Evolutionary conservation across 2,113 vertebrate species (phyloP), one percentile per base, ranked within the genome.

Genomic region (Stegostoma tigrinum): DNA sequence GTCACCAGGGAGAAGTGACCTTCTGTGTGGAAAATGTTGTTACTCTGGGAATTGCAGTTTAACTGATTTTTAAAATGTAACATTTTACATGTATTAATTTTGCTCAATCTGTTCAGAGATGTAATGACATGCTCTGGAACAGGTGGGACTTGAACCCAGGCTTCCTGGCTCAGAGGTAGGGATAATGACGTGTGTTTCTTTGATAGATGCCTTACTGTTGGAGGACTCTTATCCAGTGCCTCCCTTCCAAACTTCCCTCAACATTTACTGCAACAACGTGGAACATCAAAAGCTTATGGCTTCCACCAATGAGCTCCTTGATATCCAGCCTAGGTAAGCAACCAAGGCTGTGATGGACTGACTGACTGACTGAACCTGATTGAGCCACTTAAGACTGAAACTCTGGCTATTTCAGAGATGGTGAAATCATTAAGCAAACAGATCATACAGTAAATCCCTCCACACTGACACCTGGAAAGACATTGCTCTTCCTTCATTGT

Each of bases 161-260:
- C 55, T 61, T 61, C 55, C 55, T 12, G 55, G 55, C 12, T 61
- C 55, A 61, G 55, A 61, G 55, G 55, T 61, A 12, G 55, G 55
- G 7, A 61, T 61, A 61, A 61, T 61, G 55, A 61, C 55, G 7
- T 61, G 55, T 61, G 61, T 95, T 95, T 72, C 2, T 45, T 52
- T 75, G 45, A 95, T 14, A 98, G 98, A 97, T 97, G 97, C 97
- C 96, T 97, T 97, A 27, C 93, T 61, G 67, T 97, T 97, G 96
- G 97, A 98, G 68, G 94, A 80, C 85, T 42, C 45, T 19, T 61
- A 96, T 34, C 95, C 95, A 89, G 61, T 95, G n/a, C 66, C n/a
- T 5, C 38, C 34, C 30, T 0, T 55, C 24, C 61, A 70, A 68
- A 78, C 27, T 95, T 34, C 24, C 5, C 52, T 30, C 23, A 15